Percentiles rank a stretch among this genome's conserved stretches.
Conservation (phyloP, 1,140 invertebrate species). For the Ruditapes philippinarum region DNA sequence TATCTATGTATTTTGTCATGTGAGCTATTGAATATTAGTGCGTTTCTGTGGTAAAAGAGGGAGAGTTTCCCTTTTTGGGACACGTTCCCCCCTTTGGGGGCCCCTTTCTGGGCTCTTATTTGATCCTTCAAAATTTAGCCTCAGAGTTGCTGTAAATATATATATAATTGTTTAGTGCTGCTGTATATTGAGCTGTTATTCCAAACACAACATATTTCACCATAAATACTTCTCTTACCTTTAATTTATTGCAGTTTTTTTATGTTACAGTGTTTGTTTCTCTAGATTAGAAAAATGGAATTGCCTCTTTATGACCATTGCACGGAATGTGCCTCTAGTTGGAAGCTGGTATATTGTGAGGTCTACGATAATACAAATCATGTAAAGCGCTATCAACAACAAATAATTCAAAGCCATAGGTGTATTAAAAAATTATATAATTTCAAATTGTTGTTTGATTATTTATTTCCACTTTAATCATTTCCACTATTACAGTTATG, state of each 20-base stretch:
- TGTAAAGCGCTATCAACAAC: conserved; percentile 37
- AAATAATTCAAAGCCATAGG: conserved; percentile 68
- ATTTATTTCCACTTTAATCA: background rate
- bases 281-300: background rate
- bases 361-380: background rate
- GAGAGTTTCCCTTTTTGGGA: conserved; percentile 49
- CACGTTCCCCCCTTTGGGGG: conserved; percentile 23
- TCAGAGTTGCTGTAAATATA: conserved; percentile 27
- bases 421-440: conserved; percentile 78
- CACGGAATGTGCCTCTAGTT: conserved; percentile 21
- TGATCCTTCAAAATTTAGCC: background rate
- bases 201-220: background rate
- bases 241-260: conserved; percentile 36
- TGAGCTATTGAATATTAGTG: conserved; percentile 34
- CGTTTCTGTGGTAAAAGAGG: conserved; percentile 27
- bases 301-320: background rate
- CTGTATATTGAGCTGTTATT: background rate
- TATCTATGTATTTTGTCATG: conserved; percentile 46
- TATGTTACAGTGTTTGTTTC: background rate
- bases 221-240: background rate
- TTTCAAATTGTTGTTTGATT: conserved; percentile 55
- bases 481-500: too few species aligned
- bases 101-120: conserved; percentile 16
- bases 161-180: conserved; percentile 45
- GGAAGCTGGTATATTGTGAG: background rate